A percentile compares a stretch with the other conserved stretches of the same genome.
Conservation (phyloP, 2,888 invertebrate species). For the Synergus umbraculus region DNA sequence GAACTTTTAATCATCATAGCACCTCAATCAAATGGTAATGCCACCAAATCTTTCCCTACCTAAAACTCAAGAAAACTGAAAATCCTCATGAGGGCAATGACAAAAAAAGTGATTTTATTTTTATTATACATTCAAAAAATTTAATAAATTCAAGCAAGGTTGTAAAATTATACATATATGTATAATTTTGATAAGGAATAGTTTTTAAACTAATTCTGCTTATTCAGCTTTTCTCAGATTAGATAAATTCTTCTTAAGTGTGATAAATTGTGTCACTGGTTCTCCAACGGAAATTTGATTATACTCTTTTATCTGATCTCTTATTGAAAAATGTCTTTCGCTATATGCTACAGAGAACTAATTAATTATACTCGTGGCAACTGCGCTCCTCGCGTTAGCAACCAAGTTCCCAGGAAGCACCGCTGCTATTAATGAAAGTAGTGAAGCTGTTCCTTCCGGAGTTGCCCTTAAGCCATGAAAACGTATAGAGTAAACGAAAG, state of each 20-base stretch:
- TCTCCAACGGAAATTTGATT: conserved; percentile 21
- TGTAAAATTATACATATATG: too few species aligned
- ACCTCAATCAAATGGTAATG: too few species aligned
- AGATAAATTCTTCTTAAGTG: conserved; percentile 2
- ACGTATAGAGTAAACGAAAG: conserved; percentile 14
- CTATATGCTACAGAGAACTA: conserved; percentile 35
- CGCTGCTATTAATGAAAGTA: conserved; percentile 25
- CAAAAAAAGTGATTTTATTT: too few species aligned
- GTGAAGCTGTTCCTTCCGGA: background rate
- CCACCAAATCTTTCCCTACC: too few species aligned
- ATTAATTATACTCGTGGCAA: conserved; percentile 37
- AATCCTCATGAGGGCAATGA: too few species aligned
- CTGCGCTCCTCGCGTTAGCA: conserved; percentile 27
- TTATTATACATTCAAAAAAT: too few species aligned
- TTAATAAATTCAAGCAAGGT: too few species aligned
- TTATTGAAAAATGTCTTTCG: conserved; percentile 23
- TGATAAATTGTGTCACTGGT: conserved; percentile 24
- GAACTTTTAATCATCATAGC: too few species aligned
- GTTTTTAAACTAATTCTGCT: background rate
- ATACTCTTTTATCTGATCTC: conserved; percentile 35
- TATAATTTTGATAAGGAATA: background rate
- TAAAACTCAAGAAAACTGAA: too few species aligned
- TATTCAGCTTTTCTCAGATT: background rate
- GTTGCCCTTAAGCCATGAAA: conserved; percentile 10
- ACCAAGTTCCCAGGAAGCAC: conserved; percentile 28